These are phyloP conservation scores for Potamarius usumacintae DNA, from an alignment of 2,113 vertebrate species.

Conservation along the genomic window DNA sequence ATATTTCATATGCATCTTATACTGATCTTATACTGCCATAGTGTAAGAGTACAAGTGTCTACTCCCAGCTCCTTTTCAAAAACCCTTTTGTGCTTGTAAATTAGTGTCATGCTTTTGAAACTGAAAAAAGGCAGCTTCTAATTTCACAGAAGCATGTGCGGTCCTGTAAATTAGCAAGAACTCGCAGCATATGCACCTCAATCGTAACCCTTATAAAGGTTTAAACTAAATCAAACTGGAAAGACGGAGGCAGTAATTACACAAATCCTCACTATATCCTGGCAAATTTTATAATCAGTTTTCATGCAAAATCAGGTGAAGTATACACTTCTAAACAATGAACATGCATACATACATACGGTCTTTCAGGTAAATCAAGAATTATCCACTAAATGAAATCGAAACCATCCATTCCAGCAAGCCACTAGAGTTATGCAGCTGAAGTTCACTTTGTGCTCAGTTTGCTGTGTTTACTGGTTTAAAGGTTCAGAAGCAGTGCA, in stretches of 20 bases:
- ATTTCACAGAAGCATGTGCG: slow-evolving; percentile 61
- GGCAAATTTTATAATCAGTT: neutral
- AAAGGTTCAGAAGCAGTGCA: slow-evolving; percentile 74
- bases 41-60: neutral
- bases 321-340: neutral
- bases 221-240: neutral
- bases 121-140: slow-evolving; percentile 58
- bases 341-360: neutral
- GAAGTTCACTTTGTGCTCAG: neutral
- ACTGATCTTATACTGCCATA: neutral
- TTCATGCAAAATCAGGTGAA: neutral
- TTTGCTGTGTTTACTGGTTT: neutral
- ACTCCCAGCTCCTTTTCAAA: slow-evolving; percentile 25
- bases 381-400: neutral
- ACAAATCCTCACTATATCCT: neutral
- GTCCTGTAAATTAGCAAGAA: neutral
- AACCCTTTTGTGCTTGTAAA: slow-evolving; percentile 49
- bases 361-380: too few relatives aligned
- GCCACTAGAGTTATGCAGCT: neutral
- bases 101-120: slow-evolving; percentile 66
- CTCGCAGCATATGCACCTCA: neutral
- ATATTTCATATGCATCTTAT: neutral
- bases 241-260: neutral
- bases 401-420: too few relatives aligned
- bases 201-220: neutral